Evolutionary conservation across 2,113 vertebrate species (phyloP).

Genomic region (Tetrax tetrax): DNA sequence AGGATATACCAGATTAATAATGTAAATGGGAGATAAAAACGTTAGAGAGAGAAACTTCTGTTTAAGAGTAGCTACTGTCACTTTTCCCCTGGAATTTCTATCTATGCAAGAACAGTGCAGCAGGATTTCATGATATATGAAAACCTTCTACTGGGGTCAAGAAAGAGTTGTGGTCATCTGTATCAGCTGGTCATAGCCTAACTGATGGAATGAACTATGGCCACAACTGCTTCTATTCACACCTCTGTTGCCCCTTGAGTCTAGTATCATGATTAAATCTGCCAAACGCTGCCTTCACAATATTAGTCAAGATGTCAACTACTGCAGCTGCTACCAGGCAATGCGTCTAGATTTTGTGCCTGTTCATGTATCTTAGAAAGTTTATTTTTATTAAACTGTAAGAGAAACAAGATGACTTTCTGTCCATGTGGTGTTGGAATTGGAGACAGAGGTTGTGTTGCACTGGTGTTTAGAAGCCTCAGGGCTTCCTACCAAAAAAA

Average conservation of each 20-base stretch:
- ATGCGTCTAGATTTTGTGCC: neutral
- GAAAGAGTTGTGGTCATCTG: neutral
- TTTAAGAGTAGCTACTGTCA: neutral
- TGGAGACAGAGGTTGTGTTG: neutral
- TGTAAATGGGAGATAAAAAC: neutral
- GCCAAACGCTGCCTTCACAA: neutral
- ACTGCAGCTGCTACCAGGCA: neutral
- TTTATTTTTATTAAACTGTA: neutral
- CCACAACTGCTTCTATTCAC: neutral
- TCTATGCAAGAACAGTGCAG: neutral
- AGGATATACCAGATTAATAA: neutral
- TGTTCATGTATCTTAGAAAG: neutral
- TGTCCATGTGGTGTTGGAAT: neutral
- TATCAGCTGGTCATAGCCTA: neutral
- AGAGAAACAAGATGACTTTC: neutral
- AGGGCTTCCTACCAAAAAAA: neutral
- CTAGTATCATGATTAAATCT: slow-evolving; percentile 9
- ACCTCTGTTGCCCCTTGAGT: neutral
- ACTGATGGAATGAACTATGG: slow-evolving; percentile 3
- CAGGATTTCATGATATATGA: neutral
- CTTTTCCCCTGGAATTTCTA: neutral
- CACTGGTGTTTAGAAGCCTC: neutral
- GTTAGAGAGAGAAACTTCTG: neutral
- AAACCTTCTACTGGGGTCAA: neutral
- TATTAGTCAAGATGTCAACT: slow-evolving; percentile 33